Evolutionary conservation across 2,113 vertebrate species (phyloP).

Genomic region (Conger conger): DNA sequence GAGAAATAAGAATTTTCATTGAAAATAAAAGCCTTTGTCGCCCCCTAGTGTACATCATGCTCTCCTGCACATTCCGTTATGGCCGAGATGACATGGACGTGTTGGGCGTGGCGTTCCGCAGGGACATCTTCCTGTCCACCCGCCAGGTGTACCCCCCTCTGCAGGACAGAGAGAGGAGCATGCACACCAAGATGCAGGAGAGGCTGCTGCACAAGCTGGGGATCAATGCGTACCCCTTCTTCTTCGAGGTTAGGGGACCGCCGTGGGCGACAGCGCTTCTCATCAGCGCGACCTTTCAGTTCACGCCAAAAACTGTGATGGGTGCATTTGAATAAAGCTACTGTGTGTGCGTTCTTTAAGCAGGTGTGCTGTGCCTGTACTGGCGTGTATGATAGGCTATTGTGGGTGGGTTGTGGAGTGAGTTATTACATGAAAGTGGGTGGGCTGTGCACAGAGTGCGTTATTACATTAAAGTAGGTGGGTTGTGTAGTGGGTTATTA

Average conservation of each 20-base stretch:
- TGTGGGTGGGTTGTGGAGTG: too few relatives aligned
- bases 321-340: neutral
- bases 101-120: slow-evolving; percentile 82
- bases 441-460: too few relatives aligned
- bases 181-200: slow-evolving; percentile 78
- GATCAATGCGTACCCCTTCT: slow-evolving; percentile 80
- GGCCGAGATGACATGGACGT: slow-evolving; percentile 86
- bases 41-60: slow-evolving; percentile 78
- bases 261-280: neutral
- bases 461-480: too few relatives aligned
- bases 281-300: neutral
- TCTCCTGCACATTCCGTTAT: slow-evolving; percentile 88
- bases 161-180: slow-evolving; percentile 65
- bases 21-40: neutral
- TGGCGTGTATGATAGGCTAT: too few relatives aligned
- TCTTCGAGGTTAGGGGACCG: slow-evolving; percentile 74
- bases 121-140: slow-evolving; percentile 82
- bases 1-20: neutral
- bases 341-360: too few relatives aligned
- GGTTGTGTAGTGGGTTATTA: too few relatives aligned
- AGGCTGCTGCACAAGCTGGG: slow-evolving; percentile 86
- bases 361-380: too few relatives aligned
- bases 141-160: slow-evolving; percentile 82
- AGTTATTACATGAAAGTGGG: too few relatives aligned
- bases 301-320: too few relatives aligned